Percentiles rank a stretch among this genome's conserved stretches.
Evolutionary conservation across 2,797 vertebrate genomes (phyloP).

Genomic region (Chloroceryle inda): DNA sequence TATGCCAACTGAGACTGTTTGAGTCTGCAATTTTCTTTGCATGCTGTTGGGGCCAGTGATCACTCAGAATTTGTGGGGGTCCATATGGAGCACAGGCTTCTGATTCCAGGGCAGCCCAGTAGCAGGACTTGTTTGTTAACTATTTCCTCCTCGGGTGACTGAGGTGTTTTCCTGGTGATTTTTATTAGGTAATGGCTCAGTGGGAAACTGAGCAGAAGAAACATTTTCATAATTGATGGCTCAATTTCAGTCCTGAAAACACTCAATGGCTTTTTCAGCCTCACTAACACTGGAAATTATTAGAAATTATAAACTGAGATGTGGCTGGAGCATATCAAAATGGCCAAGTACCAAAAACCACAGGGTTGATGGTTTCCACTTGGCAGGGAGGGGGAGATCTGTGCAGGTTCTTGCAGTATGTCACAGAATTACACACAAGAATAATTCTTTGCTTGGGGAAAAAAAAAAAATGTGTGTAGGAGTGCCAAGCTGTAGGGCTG

Average conservation of each 20-base stretch:
- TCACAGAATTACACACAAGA: not conserved
- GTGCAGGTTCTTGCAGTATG: not conserved
- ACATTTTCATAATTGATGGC: conserved; percentile 75
- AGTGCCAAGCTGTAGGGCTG: not conserved
- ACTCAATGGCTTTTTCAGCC: conserved; percentile 74
- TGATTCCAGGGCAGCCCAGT: not conserved
- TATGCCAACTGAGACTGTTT: not conserved
- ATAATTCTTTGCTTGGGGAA: fast-evolving
- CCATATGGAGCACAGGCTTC: not conserved
- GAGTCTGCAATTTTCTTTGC: conserved; percentile 32
- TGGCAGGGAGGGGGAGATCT: not conserved
- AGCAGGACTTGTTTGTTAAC: conserved; percentile 40
- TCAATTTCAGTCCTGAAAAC: conserved; percentile 74
- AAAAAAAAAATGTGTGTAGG: too few relatives aligned
- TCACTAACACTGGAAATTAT: conserved; percentile 73
- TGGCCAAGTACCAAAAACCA: conserved; percentile 38
- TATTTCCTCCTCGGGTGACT: conserved; percentile 33
- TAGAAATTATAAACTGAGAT: conserved; percentile 75
- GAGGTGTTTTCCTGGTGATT: conserved; percentile 45
- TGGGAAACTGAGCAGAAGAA: conserved; percentile 73
- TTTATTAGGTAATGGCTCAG: conserved; percentile 63
- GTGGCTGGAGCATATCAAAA: conserved; percentile 49
- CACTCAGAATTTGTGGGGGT: conserved; percentile 38
- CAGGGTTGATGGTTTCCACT: not conserved
- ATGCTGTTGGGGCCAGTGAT: not conserved